Base-by-base conservation (phyloP, 2,888 invertebrate species). In the Andrena flavipes region DNA sequence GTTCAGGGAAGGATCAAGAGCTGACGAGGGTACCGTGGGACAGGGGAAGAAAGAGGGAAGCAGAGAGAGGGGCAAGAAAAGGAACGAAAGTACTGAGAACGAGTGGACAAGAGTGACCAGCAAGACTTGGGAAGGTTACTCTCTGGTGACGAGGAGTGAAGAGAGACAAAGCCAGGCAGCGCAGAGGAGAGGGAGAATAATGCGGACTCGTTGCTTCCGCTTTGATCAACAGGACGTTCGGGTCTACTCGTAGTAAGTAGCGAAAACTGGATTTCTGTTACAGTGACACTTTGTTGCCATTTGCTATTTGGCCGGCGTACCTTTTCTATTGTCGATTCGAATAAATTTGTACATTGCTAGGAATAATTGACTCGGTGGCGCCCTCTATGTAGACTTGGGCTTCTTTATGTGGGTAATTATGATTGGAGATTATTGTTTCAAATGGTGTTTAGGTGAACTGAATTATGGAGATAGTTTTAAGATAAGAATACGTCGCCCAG, bases 211-310 rank as follows among this genome's bases (percentile, higher is more conserved):
- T 71, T 90, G 80, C 80, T 90, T 80, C 85, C 84, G 87, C 81
- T 80, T 86, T 73, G 76, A 72, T 72, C 87, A 80, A 82, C 85
- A 77, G 70, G 77, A 87, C 84, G 88, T 86, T 80, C 74, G 80
- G 86, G 87, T 89, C 84, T 84, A 76, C 86, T 86, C 85, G 86
- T 90, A 86, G 90, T 90, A 84, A 90, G 90, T 89, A 74, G n/a
- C 59, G 56, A 65, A 69, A 65, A 71, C 20, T 76, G 16, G 10
- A 51, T 77, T 49, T 35, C 10, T 42, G 42, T 42, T 13, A 42
- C 16, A 42, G 16, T 16, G 42, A 56, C 23, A 13, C 26, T 23
- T 20, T 26, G 10, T 42, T 42, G 16, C 42, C 42, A 16, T 42
- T 16, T 42, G 16, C 13, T 42, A 16, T 42, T 42, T 5, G 42